Evolutionary conservation across 2,797 vertebrate genomes (phyloP).

Genomic region (Sebastes nivosus): DNA sequence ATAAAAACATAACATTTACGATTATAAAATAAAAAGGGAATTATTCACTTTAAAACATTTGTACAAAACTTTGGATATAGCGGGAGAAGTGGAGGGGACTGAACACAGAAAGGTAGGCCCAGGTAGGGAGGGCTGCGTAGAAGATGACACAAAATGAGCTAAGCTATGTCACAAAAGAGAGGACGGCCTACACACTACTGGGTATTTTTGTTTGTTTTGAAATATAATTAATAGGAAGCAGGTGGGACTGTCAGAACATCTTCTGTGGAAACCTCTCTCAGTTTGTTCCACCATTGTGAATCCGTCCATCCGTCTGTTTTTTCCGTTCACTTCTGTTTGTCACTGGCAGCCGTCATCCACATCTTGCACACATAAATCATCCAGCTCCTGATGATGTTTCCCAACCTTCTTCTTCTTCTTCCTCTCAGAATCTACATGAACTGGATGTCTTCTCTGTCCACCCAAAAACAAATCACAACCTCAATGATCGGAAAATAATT

Average conservation of each 20-base stretch:
- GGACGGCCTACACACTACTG: constrained; percentile 54
- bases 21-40: constrained; percentile 98
- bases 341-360: constrained; percentile 12
- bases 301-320: constrained; percentile 26
- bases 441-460: neutral
- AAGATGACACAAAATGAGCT: constrained; percentile 79
- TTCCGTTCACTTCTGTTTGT: constrained; percentile 24
- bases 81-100: constrained; percentile 65
- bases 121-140: constrained; percentile 63
- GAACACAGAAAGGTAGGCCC: constrained; percentile 59
- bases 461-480: neutral
- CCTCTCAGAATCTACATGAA: neutral
- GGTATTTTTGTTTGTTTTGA: constrained; percentile 68
- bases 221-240: constrained; percentile 75
- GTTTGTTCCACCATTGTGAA: constrained; percentile 45
- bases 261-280: constrained; percentile 62
- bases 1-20: constrained; percentile 99
- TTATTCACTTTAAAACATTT: constrained; percentile 95
- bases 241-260: constrained; percentile 74
- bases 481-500: neutral
- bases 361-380: constrained; percentile 21
- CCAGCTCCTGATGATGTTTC: constrained; percentile 8
- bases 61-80: constrained; percentile 99
- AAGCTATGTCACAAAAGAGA: constrained; percentile 77
- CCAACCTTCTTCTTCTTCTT: neutral